A percentile compares a stretch with the other conserved stretches of the same genome.
Conservation (phyloP, 2,797 vertebrate genomes). For the Thalassophryne amazonica region DNA sequence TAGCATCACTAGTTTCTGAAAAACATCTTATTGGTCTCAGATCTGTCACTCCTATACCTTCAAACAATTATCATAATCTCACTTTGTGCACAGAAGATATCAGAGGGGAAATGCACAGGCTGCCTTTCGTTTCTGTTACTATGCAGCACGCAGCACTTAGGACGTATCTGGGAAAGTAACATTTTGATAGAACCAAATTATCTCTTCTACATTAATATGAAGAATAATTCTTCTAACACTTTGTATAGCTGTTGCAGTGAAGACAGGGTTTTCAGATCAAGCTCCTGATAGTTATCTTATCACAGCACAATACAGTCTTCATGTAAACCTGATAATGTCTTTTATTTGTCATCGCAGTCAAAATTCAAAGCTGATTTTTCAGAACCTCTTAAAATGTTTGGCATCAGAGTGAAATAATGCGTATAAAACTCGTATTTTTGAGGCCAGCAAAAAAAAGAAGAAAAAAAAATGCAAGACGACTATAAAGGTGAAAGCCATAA, state of each 20-base stretch:
- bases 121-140: background rate
- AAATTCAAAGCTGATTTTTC: conserved; percentile 25
- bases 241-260: conserved; percentile 20
- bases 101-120: too few species aligned
- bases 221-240: conserved; percentile 15
- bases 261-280: conserved; percentile 43
- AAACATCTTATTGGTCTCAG: too few species aligned
- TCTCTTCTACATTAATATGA: conserved; percentile 12
- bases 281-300: conserved; percentile 38
- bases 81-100: too few species aligned
- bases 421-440: conserved; percentile 18
- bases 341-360: conserved; percentile 43
- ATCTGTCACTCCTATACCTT: too few species aligned
- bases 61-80: too few species aligned
- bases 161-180: background rate
- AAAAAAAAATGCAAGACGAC: conserved; percentile 28
- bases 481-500: conserved; percentile 36
- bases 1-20: too few species aligned
- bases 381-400: conserved; percentile 11
- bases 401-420: conserved; percentile 23
- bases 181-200: conserved; percentile 14
- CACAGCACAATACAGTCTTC: conserved; percentile 37
- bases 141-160: background rate
- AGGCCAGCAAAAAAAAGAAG: background rate
- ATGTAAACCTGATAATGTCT: conserved; percentile 46